These are phyloP conservation scores for Megalopta genalis DNA, from an alignment of 1,140 invertebrate species.

Conservation along the genomic window DNA sequence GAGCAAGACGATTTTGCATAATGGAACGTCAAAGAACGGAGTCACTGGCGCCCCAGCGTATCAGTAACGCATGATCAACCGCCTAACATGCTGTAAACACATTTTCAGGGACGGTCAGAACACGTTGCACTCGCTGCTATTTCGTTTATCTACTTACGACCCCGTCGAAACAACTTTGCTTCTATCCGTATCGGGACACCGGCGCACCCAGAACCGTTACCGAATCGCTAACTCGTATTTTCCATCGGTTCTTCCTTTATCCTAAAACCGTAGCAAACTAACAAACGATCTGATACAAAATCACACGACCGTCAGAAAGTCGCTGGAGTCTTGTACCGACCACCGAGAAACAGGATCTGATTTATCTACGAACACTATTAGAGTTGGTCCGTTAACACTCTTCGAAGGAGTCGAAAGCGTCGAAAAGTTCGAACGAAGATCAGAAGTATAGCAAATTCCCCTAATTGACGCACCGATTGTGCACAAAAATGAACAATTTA, in stretches of 20 bases:
- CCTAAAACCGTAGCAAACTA: background rate
- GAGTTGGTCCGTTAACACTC: too few species aligned
- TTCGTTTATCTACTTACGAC: constrained; percentile 59
- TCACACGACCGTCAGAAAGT: background rate
- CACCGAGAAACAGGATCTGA: too few species aligned
- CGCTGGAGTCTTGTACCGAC: too few species aligned
- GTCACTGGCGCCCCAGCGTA: constrained; percentile 51
- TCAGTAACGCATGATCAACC: constrained; percentile 63
- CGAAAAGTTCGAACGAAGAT: too few species aligned
- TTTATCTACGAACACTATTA: too few species aligned
- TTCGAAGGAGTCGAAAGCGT: too few species aligned
- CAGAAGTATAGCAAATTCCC: too few species aligned
- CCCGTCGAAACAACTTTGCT: constrained; percentile 37
- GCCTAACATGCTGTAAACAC: constrained; percentile 64
- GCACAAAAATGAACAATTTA: too few species aligned
- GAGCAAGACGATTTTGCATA: constrained; percentile 67
- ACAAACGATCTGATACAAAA: background rate
- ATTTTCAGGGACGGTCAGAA: constrained; percentile 64
- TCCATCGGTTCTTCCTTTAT: too few species aligned
- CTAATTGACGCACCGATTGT: too few species aligned
- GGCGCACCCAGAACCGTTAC: background rate
- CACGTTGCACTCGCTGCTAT: constrained; percentile 44
- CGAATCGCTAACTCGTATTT: background rate
- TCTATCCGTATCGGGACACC: background rate
- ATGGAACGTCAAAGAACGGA: constrained; percentile 67